Conservation (phyloP, 2,888 invertebrate species). For the Tinea semifulvella region DNA sequence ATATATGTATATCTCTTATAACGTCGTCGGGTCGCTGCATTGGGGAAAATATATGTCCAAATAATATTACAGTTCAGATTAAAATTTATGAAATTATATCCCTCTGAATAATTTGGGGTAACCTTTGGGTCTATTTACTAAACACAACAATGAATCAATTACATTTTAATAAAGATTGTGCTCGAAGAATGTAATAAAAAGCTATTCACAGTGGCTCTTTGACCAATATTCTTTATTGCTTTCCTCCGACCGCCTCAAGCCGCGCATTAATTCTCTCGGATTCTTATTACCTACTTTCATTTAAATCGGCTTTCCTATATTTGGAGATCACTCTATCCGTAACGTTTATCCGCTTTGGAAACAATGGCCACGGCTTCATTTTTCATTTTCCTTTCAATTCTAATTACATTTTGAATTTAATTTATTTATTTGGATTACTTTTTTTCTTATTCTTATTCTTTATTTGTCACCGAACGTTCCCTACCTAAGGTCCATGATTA, state of each 20-base stretch:
- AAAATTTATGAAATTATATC: too few species aligned
- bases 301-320: conserved; percentile 11
- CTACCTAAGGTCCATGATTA: too few species aligned
- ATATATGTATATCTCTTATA: too few species aligned
- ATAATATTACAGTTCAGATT: too few species aligned
- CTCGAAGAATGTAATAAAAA: conserved; percentile 11
- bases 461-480: background rate
- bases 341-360: conserved; percentile 4
- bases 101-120: background rate
- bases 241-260: conserved; percentile 7
- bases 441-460: background rate
- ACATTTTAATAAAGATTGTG: conserved; percentile 10
- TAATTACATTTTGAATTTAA: background rate
- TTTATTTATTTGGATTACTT: background rate
- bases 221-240: conserved; percentile 14
- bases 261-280: conserved; percentile 6
- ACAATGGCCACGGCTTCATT: conserved; percentile 4
- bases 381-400: conserved; percentile 2
- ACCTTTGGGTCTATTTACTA: background rate
- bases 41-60: too few species aligned
- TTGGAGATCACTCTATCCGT: conserved; percentile 6
- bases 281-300: conserved; percentile 12
- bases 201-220: conserved; percentile 8
- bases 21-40: too few species aligned
- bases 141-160: conserved; percentile 9